phyloP scores from a whole-genome alignment of 2,888 invertebrate genomes.

The Mechanitis messenoides region DNA sequence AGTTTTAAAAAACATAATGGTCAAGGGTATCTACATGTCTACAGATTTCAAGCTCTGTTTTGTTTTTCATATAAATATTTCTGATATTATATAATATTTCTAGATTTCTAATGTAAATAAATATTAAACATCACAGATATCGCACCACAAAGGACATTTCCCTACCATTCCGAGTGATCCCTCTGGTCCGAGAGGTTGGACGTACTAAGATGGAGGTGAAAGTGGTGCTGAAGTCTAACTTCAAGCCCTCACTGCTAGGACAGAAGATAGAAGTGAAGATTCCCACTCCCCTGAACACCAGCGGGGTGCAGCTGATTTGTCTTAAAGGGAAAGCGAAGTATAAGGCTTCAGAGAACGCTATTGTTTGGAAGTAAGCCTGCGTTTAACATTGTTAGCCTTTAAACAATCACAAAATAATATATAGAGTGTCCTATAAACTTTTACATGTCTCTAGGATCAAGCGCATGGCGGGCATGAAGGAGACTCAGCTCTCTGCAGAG shows the following conservation, averaged over 20 bases:
- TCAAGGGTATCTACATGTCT: too few species aligned
- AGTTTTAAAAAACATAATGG: too few species aligned
- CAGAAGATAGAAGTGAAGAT: slow-evolving; percentile 99
- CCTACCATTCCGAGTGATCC: slow-evolving; percentile 99
- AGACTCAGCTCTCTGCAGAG: slow-evolving; percentile 99
- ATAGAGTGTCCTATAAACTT: background rate
- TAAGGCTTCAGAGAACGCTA: slow-evolving; percentile 99
- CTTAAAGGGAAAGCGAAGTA: slow-evolving; percentile 99
- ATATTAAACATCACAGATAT: slow-evolving; percentile 79
- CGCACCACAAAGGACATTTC: slow-evolving; percentile 99
- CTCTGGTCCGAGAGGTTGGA: slow-evolving; percentile 97
- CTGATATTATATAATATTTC: too few species aligned
- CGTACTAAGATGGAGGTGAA: slow-evolving; percentile 99
- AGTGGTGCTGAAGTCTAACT: slow-evolving; percentile 98
- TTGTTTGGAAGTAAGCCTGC: slow-evolving; percentile 89
- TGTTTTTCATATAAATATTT: too few species aligned
- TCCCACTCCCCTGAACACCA: slow-evolving; percentile 98
- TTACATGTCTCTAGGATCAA: slow-evolving; percentile 79
- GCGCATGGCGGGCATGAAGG: slow-evolving; percentile 98
- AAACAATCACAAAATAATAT: background rate
- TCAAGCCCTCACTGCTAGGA: slow-evolving; percentile 97
- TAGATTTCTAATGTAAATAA: background rate
- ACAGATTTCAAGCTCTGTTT: too few species aligned
- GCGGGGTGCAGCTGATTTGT: slow-evolving; percentile 98
- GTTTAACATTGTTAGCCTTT: too few species aligned